Base-by-base conservation (phyloP, 2,113 vertebrate species). In the Lamprologus tigripictilis region DNA sequence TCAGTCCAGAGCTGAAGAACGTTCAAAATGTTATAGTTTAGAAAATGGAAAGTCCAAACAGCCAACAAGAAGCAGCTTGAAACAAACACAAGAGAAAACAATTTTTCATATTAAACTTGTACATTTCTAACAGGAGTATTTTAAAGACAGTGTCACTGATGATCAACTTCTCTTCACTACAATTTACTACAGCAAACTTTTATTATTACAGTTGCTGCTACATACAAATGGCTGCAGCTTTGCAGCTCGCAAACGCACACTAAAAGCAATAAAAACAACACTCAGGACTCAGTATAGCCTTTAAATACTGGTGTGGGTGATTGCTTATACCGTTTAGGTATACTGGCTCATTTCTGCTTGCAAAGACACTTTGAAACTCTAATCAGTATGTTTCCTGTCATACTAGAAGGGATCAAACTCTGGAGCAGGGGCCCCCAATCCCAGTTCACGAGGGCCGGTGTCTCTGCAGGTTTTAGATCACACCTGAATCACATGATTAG, bases 1-100 rank as follows among this genome's bases (percentile, higher is more conserved):
- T 55, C 21, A 4, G 53, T 55, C 11, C 53, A 55, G 53, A 55
- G 53, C 53, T 55, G 11, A 55, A 55, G n/a, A 54, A 54, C 1
- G 0, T 54, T 23, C 10, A 54, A 23, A 54, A 54, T 54, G 3
- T 55, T 0, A 23, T 23, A 55, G 21, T 12, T 55, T 55, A 55
- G 0, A 55, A 23, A 54, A 23, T 54, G 53, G n/a, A 23, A 23
- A 55, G 10, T 23, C 53, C 21, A 55, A 55, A 55, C 53, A 55
- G 0, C 21, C 53, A 55, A 55, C n/a, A 55, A 21, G 10, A 54
- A 0, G 53, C 53, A 54, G 53, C 53, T 54, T 23, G 10, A 54
- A 54, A 54, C 4, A 12, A 54, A 54, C 51, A 54, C 51, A 54
- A n/a, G 51, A 11, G 19, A 12, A 54, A 23, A 23, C 1, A 54